Evolutionary conservation across 1,140 invertebrate species (phyloP).

Genomic region (Spodoptera frugiperda): DNA sequence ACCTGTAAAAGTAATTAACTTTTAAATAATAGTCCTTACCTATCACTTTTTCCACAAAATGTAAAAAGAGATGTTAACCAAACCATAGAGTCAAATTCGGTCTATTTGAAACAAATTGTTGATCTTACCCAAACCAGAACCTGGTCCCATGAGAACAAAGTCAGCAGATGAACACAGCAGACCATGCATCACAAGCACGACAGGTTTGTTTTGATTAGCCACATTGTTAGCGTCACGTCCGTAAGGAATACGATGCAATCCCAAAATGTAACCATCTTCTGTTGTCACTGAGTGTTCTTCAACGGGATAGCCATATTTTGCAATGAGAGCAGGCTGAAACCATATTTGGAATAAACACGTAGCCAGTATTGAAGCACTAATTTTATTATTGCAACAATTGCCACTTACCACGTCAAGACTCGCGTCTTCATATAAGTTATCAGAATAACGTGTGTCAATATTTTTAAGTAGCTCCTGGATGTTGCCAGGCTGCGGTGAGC

Average conservation of each 20-base stretch:
- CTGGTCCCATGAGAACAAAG: constrained; percentile 86
- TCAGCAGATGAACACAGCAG: constrained; percentile 87
- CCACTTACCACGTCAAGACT: constrained; percentile 52
- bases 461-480: constrained; percentile 9
- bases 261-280: constrained; percentile 88
- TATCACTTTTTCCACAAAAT: background rate
- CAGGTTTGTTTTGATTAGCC: constrained; percentile 59
- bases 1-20: constrained; percentile 76
- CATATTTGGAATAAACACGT: too few relatives aligned
- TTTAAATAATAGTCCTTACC: too few relatives aligned
- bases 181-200: constrained; percentile 89
- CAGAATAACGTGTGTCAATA: constrained; percentile 53
- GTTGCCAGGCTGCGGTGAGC: background rate
- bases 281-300: constrained; percentile 87
- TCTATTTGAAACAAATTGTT: background rate
- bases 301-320: constrained; percentile 86
- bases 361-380: too few relatives aligned
- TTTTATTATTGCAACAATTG: too few relatives aligned
- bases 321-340: constrained; percentile 84
- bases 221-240: constrained; percentile 71
- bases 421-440: constrained; percentile 70
- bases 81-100: too few relatives aligned
- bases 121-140: constrained; percentile 83
- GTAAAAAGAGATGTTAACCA: background rate
- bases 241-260: constrained; percentile 87